phyloP scores from a whole-genome alignment of 2,888 invertebrate species.

The Tanypteryx hageni region DNA sequence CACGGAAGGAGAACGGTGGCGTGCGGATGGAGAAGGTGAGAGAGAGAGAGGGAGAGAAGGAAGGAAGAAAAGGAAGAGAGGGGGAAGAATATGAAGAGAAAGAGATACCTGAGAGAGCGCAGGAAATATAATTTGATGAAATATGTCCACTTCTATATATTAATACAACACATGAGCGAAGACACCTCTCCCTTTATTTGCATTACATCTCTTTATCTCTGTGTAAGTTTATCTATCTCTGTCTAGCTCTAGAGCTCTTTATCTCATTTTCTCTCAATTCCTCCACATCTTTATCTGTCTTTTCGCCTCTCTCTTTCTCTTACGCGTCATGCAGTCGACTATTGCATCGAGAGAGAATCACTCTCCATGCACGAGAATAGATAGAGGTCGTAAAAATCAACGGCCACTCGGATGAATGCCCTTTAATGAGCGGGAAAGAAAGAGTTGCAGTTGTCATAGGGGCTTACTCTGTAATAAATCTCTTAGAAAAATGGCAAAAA shows the following conservation, averaged over 20 bases:
- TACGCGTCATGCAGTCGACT: background rate
- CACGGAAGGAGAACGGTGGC: background rate
- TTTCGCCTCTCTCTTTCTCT: background rate
- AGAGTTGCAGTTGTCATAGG: conserved; percentile 7
- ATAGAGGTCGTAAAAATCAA: background rate
- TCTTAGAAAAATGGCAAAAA: background rate
- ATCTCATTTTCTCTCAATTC: background rate
- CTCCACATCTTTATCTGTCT: background rate
- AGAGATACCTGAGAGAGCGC: too few species aligned
- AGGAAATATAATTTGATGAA: too few species aligned
- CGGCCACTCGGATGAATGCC: background rate
- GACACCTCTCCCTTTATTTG: too few species aligned
- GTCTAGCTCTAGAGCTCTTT: too few species aligned
- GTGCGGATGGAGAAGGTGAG: background rate
- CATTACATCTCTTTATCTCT: too few species aligned
- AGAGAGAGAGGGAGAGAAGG: background rate
- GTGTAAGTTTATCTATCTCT: too few species aligned
- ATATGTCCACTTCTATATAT: too few species aligned
- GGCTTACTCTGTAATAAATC: background rate
- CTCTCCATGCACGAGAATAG: background rate
- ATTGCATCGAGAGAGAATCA: background rate
- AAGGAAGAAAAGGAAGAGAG: background rate
- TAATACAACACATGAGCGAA: too few species aligned
- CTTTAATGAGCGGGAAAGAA: conserved; percentile 12
- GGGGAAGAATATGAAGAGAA: too few species aligned